Evolutionary conservation across 2,113 vertebrate species (phyloP), one percentile per base, ranked within the genome.

Genomic region (Sebastes schlegelii): DNA sequence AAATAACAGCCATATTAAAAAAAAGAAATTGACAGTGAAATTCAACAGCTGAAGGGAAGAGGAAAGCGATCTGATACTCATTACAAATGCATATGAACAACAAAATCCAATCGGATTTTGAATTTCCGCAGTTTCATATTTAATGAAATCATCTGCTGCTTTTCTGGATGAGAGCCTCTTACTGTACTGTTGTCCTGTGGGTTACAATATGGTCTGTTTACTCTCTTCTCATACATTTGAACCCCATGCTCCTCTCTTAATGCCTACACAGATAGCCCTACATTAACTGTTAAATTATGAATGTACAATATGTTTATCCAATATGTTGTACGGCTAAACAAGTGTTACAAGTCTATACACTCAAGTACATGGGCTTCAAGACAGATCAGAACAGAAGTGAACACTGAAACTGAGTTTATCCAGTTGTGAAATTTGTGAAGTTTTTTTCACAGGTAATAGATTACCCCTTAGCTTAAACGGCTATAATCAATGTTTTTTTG

Each of bases 131-230:
- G 21, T 74, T 92, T 77, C 55, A 91, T 87, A 60, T 79, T 90
- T 91, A 83, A 90, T 86, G 54, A 82, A 66, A 42, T 77, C 83
- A 86, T 88, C 84, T 91, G 90, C 45, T 80, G 26, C 69, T 74
- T 67, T 58, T 72, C 49, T 63, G 57, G 17, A 21, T 57, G 34
- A 77, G 49, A 57, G 66, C 61, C 8, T 1, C 19, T 21, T 10
- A 34, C 42, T 67, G 49, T 69, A 34, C 42, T 67, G 49, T 69
- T 49, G 51, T 68, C 65, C 10, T 74, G 60, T 72, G 71, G 84
- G 73, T 71, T 23, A 74, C 77, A 63, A 70, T 68, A 77, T 80
- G 73, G 42, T 65, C 69, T 45, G 7, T 62, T 60, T 46, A 16
- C 21, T 34, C 42, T 54, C 49, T 13, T 73, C 11, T 21, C 65